These are phyloP conservation scores for Cairina moschata DNA, from an alignment of 2,113 vertebrate genomes.

Conservation along the genomic window DNA sequence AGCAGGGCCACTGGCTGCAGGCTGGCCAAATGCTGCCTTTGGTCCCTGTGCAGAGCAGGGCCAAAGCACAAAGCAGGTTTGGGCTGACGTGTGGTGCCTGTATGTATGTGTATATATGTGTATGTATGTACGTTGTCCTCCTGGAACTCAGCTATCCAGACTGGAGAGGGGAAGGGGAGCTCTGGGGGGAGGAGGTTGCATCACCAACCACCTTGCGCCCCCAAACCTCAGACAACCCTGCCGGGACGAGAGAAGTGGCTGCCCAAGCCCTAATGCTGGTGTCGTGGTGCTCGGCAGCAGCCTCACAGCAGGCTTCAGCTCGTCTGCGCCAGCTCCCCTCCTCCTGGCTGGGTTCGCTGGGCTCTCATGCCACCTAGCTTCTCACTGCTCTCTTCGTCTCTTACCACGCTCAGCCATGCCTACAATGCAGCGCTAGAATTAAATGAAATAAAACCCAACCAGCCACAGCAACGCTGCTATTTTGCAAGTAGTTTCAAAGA, in stretches of 20 bases:
- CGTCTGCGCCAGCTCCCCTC: rapidly evolving
- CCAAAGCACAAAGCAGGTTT: rapidly evolving
- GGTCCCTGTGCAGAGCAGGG: rapidly evolving
- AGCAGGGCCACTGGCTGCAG: neutral
- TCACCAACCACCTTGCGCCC: neutral
- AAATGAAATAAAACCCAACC: rapidly evolving
- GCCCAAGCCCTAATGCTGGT: rapidly evolving
- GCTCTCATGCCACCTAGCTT: neutral
- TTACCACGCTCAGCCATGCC: rapidly evolving
- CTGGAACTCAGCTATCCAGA: too few species aligned
- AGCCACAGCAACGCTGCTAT: rapidly evolving
- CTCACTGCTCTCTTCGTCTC: rapidly evolving
- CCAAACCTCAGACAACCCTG: too few species aligned
- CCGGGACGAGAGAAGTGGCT: too few species aligned
- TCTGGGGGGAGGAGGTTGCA: neutral
- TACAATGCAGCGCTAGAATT: rapidly evolving
- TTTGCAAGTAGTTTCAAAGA: too few species aligned
- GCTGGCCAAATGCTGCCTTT: neutral
- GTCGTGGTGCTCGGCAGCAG: neutral
- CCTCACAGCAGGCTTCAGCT: neutral
- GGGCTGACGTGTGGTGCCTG: neutral
- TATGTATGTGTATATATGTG: too few species aligned
- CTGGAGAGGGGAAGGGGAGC: neutral
- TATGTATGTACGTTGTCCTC: too few species aligned
- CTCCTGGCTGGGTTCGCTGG: rapidly evolving